Base-by-base conservation (phyloP, 2,888 invertebrate genomes). In the Diarsia brunnea region DNA sequence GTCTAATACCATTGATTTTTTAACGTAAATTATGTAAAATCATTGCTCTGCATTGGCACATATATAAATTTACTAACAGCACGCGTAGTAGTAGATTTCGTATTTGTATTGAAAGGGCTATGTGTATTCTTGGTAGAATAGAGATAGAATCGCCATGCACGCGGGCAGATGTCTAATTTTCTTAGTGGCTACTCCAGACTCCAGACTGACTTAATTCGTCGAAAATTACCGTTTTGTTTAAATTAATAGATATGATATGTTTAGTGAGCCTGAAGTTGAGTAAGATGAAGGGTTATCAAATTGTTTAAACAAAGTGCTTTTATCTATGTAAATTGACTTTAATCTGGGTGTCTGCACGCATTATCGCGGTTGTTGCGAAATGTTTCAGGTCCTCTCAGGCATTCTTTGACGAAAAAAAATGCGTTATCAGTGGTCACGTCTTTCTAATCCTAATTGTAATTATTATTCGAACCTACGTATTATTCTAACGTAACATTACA, bases 241-340 rank as follows among this genome's bases (percentile, higher is more conserved):
- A 53, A 38, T 16, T 58, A 21, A 38, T 61, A 38, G 21, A 21
- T 47, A 27, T 11, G 12, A 1, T n/a, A 24, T 21, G 47, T 60
- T 60, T 19, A 4, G 21, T 45, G 24, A 14, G 19, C 7, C 14
- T 58, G 19, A 61, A 10, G 14, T 55, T 45, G 24, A 4, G 38
- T 24, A 55, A 61, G 69, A 69, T 66, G 51, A 64, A 74, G 45
- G 78, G 81, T 84, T 84, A 84, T 84, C 81, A 60, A 43, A 53
- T 45, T 47, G 67, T 64, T 49, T 71, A 55, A 60, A 81, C 77
- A 67, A 66, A 14, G 47, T 63, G 53, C 24, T 24, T 82, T 64
- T 69, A 81, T 78, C 73, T 78, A 43, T 16, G 27, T 51, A 16
- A 66, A 49, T 53, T 2, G 68, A 38, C n/a, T 55, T 45, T 45